Base-by-base conservation (phyloP, 2,888 invertebrate genomes). In the Gastracanthus pulcherrimus region DNA sequence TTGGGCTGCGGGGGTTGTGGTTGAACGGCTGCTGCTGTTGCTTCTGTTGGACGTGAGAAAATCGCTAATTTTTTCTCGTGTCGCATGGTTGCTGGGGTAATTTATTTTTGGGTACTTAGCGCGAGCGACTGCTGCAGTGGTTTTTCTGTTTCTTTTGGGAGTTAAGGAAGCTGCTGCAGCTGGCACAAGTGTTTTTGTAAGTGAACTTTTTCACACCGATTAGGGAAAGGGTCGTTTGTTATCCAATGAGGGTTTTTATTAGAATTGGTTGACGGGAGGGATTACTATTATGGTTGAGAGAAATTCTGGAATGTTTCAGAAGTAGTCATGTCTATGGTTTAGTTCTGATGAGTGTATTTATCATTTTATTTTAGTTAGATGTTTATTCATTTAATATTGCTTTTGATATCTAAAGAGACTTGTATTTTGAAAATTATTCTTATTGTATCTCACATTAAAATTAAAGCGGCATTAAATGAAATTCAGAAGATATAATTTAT, bases 61-160 rank as follows among this genome's bases (percentile, higher is more conserved):
- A 71, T 76, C 60, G 79, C 79, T 76, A 82, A 80, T 76, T 81
- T 48, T 70, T 29, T 31, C 38, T 23, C 64, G 29, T 34, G 31
- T 4, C 13, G 45, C 16, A 4, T 26, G 23, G 13, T 7, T 9
- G 13, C 19, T 4, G 7, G 11, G 11, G 6, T 19, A 31, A 60
- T 69, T 77, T 69, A 77, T 78, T 78, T 64, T 78, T 16, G 71
- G 34, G 26, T 62, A 51, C n/a, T 70, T 70, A 34, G 31, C 34
- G 31, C 23, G 19, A 55, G 31, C 58, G 9, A 26, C 34, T n/a
- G n/a, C 51, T 9, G 2, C 16, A 5, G 34, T n/a, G n/a, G 41
- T 66, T 78, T 77, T 66, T 64, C 26, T n/a, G 26, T 58, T 9
- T 23, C 1, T 23, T 51, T 31, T 13, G 6, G 4, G n/a, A 62